Evolutionary conservation across 2,113 vertebrate species (phyloP), one percentile per base, ranked within the genome.

Genomic region (Pionites leucogaster): DNA sequence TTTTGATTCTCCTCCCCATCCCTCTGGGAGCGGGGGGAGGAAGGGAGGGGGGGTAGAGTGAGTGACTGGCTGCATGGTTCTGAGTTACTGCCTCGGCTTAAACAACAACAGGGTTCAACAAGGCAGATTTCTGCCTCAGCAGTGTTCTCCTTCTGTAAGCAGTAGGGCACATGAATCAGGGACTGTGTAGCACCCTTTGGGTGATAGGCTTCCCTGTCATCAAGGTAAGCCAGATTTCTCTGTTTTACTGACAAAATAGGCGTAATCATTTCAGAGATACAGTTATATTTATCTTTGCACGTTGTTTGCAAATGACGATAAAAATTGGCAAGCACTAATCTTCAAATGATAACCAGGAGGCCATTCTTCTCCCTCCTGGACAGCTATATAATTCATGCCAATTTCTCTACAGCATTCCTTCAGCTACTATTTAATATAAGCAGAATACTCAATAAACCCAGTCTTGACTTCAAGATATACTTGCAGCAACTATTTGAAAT

Each of bases 61-160:
- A 59, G 33, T 15, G 13, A 59, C 4, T 24, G 33, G 33, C 13
- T 59, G 57, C 22, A 5, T 59, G 57, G 6, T 59, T 59, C 57
- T 15, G 33, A 24, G 33, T 59, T 59, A 35, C 33, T 15, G 22
- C 22, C 33, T 59, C 9, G 13, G 57, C 57, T 59, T 59, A 35
- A 35, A 24, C 22, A 23, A 24, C 2, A 13, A n/a, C 33, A 59
- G 78, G 16, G 11, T 71, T 88, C 0, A 0, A 28, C 31, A 71
- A 55, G 10, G 31, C 39, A 82, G 71, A 78, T 62, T 82, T 24
- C n/a, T 64, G 9, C 9, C 28, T 37, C 1, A 0, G 12, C n/a
- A 52, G 25, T 16, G 3, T 72, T 62, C 6, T 1, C 0, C 71
- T 77, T 78, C 35, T 17, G 9, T 57, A 68, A 11, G 25, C 37